Percentiles rank a stretch among this genome's conserved stretches.
These are phyloP conservation scores for Holacanthus passer DNA, from an alignment of 2,113 vertebrate genomes.

Conservation along the genomic window DNA sequence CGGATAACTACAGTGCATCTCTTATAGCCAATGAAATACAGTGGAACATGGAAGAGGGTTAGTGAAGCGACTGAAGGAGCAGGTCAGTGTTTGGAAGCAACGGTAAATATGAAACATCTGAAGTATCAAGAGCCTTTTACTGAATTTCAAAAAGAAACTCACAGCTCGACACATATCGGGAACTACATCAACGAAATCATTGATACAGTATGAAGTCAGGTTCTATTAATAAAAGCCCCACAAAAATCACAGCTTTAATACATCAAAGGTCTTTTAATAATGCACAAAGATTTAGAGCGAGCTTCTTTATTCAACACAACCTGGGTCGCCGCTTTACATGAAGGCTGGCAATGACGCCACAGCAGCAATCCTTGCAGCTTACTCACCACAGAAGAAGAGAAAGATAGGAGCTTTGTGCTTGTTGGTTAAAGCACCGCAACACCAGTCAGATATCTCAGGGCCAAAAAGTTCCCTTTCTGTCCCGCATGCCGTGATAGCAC, in stretches of 20 bases:
- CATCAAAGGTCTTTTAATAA: not conserved
- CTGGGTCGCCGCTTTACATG: not conserved
- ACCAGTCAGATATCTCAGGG: not conserved
- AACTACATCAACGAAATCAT: not conserved
- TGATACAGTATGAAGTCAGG: not conserved
- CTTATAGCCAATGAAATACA: constrained; percentile 32
- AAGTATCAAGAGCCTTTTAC: not conserved
- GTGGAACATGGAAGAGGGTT: constrained; percentile 23
- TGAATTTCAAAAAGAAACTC: not conserved
- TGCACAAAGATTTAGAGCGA: not conserved
- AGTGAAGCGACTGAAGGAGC: not conserved
- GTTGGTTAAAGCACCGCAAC: not conserved
- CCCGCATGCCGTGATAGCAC: not conserved
- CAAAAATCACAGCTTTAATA: not conserved
- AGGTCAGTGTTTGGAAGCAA: constrained; percentile 31
- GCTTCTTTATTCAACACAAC: constrained; percentile 9
- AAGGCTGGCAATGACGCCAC: not conserved
- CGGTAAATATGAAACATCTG: constrained; percentile 9
- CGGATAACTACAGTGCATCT: constrained; percentile 38
- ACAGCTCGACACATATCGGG: not conserved
- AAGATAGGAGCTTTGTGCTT: constrained; percentile 7
- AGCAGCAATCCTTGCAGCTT: not conserved
- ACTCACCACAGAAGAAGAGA: not conserved
- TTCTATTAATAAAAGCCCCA: not conserved
- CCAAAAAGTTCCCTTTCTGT: constrained; percentile 3